Percentiles rank a stretch among this genome's conserved stretches.
These are phyloP conservation scores for Labeo catla DNA, from an alignment of 2,113 vertebrate genomes.

Conservation along the genomic window DNA sequence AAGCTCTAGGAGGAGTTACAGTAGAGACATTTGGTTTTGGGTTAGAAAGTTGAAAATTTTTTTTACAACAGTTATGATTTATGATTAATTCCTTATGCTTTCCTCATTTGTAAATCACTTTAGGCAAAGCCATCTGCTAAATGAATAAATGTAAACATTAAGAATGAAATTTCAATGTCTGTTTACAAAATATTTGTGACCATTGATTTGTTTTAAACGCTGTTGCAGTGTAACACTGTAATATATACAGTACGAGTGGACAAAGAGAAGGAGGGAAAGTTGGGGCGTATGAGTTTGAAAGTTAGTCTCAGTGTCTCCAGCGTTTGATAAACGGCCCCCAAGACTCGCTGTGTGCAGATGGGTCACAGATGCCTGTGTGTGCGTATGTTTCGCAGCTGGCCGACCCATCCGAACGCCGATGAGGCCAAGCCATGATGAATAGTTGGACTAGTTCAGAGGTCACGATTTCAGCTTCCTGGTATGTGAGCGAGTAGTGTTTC, in stretches of 20 bases:
- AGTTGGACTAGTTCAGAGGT: constrained; percentile 42
- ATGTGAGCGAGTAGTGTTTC: constrained; percentile 41
- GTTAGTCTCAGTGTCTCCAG: constrained; percentile 38
- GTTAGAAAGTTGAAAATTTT: neutral
- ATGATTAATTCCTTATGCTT: neutral
- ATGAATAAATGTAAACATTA: neutral
- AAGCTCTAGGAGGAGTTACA: neutral
- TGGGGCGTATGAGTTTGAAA: constrained; percentile 2
- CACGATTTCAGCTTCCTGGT: constrained; percentile 48
- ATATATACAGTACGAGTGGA: neutral
- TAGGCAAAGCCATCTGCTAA: neutral
- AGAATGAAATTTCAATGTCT: neutral
- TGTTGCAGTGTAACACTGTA: neutral
- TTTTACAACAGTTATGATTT: neutral
- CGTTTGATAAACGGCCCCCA: constrained; percentile 41
- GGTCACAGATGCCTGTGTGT: constrained; percentile 42
- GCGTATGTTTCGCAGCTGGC: constrained; percentile 48
- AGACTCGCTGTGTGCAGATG: constrained; percentile 38
- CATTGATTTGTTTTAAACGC: neutral
- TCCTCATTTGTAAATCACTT: neutral
- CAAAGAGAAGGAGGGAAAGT: neutral
- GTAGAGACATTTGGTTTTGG: neutral
- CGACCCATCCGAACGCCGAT: constrained; percentile 27
- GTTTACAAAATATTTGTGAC: neutral
- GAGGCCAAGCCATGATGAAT: constrained; percentile 53